phyloP scores from a whole-genome alignment of 2,113 vertebrate species.

The Euleptes europaea region DNA sequence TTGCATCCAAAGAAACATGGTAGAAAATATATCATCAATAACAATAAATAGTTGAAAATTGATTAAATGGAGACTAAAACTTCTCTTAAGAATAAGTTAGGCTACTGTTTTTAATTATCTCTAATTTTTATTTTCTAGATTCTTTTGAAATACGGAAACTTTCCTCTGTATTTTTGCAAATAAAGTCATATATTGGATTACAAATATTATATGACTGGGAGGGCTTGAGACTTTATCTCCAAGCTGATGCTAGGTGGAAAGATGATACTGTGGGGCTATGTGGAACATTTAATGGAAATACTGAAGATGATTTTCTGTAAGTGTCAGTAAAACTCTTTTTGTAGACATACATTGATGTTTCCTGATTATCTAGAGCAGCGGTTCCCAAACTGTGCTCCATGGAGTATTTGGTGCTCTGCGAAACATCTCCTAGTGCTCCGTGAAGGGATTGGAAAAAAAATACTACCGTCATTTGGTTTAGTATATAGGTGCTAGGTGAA shows the following conservation, averaged over 20 bases:
- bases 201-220: conserved; percentile 86
- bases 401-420: no score
- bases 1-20: no score
- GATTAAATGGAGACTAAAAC: background rate
- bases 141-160: conserved; percentile 88
- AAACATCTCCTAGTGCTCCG: no score
- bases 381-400: no score
- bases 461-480: no score
- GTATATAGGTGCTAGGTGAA: no score
- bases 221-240: conserved; percentile 91
- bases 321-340: conserved; percentile 46
- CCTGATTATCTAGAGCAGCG: conserved; percentile 4
- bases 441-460: no score
- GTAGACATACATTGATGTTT: background rate
- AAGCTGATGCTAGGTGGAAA: conserved; percentile 85
- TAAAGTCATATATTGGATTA: conserved; percentile 85
- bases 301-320: conserved; percentile 95
- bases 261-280: conserved; percentile 91
- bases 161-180: conserved; percentile 90
- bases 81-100: background rate
- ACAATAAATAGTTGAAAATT: background rate
- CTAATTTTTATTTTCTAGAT: conserved; percentile 70
- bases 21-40: no score
- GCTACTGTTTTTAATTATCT: conserved; percentile 38
- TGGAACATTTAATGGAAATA: conserved; percentile 97